Conservation (phyloP, 2,888 invertebrate genomes). For the Hedychridium roseum region DNA sequence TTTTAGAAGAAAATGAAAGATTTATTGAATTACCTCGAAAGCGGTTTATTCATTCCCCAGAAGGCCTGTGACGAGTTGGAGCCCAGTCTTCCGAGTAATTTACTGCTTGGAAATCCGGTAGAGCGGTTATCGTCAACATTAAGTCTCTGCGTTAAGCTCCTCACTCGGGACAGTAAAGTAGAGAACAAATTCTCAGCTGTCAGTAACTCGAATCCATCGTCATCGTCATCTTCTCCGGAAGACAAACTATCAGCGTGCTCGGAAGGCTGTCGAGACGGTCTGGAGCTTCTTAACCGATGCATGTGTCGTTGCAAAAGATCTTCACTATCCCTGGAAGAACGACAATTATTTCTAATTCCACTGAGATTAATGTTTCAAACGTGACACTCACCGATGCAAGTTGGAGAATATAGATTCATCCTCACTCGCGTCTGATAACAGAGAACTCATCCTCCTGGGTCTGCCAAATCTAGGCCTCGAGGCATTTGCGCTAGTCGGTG, state of each 20-base stretch:
- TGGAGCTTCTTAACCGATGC: conserved; percentile 69
- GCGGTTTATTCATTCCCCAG: conserved; percentile 65
- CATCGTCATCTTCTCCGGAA: conserved; percentile 87
- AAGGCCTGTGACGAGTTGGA: conserved; percentile 61
- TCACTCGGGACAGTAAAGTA: conserved; percentile 83
- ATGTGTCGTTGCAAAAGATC: conserved; percentile 58
- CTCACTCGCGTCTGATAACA: conserved; percentile 58
- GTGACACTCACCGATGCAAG: conserved; percentile 62
- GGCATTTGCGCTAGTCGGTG: conserved; percentile 66
- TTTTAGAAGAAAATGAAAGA: conserved; percentile 5
- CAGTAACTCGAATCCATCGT: conserved; percentile 89
- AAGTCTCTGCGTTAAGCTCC: conserved; percentile 83
- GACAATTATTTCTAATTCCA: not conserved
- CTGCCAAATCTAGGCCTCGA: conserved; percentile 65
- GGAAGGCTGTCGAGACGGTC: conserved; percentile 72
- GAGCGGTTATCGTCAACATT: conserved; percentile 81
- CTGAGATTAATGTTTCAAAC: not conserved
- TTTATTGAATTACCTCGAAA: conserved; percentile 62
- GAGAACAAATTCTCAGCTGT: conserved; percentile 92
- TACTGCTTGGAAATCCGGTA: conserved; percentile 71
- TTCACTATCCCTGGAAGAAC: conserved; percentile 49
- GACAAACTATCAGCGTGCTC: conserved; percentile 86
- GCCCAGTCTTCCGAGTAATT: conserved; percentile 67
- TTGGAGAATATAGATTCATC: conserved; percentile 71
- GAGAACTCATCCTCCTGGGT: conserved; percentile 75